These are phyloP conservation scores for Mamestra brassicae DNA, from an alignment of 2,888 invertebrate species.

Conservation along the genomic window DNA sequence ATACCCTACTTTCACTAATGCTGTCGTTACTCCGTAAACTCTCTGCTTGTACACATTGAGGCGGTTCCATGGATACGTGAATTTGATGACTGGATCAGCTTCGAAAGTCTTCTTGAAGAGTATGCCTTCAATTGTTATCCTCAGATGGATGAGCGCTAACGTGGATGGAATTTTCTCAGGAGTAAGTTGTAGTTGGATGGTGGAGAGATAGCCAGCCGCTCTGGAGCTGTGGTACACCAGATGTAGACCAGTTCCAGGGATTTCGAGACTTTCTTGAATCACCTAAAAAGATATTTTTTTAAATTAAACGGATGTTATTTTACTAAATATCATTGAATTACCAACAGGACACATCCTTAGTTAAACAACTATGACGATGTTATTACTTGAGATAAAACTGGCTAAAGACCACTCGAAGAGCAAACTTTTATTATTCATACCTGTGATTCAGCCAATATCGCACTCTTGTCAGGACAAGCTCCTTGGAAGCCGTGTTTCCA, in stretches of 20 bases:
- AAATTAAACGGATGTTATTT: neutral
- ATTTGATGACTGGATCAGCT: slow-evolving; percentile 98
- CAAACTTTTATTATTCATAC: slow-evolving; percentile 70
- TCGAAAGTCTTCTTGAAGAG: slow-evolving; percentile 98
- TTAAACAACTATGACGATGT: neutral
- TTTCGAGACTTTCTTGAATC: slow-evolving; percentile 98
- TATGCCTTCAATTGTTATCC: slow-evolving; percentile 98
- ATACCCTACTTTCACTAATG: slow-evolving; percentile 98
- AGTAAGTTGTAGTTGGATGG: slow-evolving; percentile 97
- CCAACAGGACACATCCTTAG: no score
- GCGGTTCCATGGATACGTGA: slow-evolving; percentile 99
- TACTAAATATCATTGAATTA: neutral
- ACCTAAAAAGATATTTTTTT: slow-evolving; percentile 89
- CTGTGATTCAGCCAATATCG: slow-evolving; percentile 97
- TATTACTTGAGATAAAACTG: neutral
- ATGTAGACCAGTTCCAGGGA: slow-evolving; percentile 98
- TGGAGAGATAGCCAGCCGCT: slow-evolving; percentile 97
- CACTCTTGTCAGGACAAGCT: slow-evolving; percentile 97
- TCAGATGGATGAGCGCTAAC: slow-evolving; percentile 96
- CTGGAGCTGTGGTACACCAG: slow-evolving; percentile 99
- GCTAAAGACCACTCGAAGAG: neutral
- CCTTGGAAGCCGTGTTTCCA: slow-evolving; percentile 99
- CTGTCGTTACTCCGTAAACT: slow-evolving; percentile 98
- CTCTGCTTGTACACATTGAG: slow-evolving; percentile 98
- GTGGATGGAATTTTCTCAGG: slow-evolving; percentile 95